Evolutionary conservation across 1,140 invertebrate species (phyloP), one percentile per base, ranked within the genome.

Genomic region (Scaptomyza montana): DNA sequence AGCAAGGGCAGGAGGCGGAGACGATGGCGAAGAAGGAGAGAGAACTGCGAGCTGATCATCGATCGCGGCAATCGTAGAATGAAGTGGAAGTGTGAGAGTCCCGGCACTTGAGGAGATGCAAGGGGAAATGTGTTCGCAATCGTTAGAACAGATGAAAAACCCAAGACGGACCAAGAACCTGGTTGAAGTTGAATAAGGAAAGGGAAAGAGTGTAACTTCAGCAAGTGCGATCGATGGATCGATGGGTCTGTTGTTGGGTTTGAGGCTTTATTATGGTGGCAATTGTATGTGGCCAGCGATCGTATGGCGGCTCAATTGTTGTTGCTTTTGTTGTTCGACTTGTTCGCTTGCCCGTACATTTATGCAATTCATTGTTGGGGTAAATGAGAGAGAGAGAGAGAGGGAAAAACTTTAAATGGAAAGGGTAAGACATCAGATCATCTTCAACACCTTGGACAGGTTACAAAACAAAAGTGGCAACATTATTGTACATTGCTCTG

Each of bases 401-500:
- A 60, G 28, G 33, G 61, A 61, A 19, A 47, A 8, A 45, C 9
- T 41, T 16, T 10, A 21, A 36, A 64, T 43, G 28, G 21, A 60
- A 19, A 41, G 56, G 54, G 21, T 10, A 70, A 76, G 69, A 85
- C 80, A 90, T 86, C 33, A 36, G 87, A 90, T 90, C 86, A 90
- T 90, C 87, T 90, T 90, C 87, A 90, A 90, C 87, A 90, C 87
- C 87, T 90, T 70, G 78, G 87, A 90, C 86, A 90, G 87, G 86
- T 90, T 90, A 90, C 86, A 90, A 89, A 90, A 90, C 86, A 90
- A 90, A 90, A 90, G 87, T 90, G 87, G 86, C 86, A 90, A 90
- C 87, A 90, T 90, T 90, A 90, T 90, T 90, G 87, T 76, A 82
- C 80, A 77, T 72, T 69, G 39, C 28, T 33, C 43, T 21, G 9